phyloP scores from a whole-genome alignment of 2,113 vertebrate genomes.

The Coturnix japonica region DNA sequence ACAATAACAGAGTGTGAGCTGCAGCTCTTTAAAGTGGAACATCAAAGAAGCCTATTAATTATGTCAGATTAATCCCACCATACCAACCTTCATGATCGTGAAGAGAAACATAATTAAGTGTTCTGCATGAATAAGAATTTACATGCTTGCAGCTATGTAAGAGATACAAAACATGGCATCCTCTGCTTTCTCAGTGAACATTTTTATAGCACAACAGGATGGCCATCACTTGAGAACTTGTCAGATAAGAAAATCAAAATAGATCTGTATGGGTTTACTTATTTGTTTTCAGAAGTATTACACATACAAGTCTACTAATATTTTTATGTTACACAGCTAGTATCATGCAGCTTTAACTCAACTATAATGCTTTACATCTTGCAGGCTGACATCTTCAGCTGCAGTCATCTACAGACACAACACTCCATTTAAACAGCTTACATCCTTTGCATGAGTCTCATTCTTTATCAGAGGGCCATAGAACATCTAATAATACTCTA shows the following conservation, averaged over 20 bases:
- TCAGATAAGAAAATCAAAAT: background rate
- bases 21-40: fast-evolving
- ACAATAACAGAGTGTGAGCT: background rate
- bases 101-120: background rate
- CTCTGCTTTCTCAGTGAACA: background rate
- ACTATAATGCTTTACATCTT: background rate
- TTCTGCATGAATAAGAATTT: background rate
- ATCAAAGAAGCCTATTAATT: background rate
- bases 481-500: background rate
- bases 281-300: background rate
- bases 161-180: background rate
- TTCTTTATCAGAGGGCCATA: background rate
- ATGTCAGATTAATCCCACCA: background rate
- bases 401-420: background rate
- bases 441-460: background rate
- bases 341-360: background rate
- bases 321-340: background rate
- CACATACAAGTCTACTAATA: background rate
- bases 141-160: background rate
- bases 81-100: background rate
- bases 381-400: background rate
- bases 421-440: background rate
- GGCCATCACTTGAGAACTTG: background rate
- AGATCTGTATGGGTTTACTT: background rate
- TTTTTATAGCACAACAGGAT: background rate